A percentile compares a stretch with the other conserved stretches of the same genome.
Conservation (phyloP, 2,797 vertebrate genomes). For the Sebastes variabilis region DNA sequence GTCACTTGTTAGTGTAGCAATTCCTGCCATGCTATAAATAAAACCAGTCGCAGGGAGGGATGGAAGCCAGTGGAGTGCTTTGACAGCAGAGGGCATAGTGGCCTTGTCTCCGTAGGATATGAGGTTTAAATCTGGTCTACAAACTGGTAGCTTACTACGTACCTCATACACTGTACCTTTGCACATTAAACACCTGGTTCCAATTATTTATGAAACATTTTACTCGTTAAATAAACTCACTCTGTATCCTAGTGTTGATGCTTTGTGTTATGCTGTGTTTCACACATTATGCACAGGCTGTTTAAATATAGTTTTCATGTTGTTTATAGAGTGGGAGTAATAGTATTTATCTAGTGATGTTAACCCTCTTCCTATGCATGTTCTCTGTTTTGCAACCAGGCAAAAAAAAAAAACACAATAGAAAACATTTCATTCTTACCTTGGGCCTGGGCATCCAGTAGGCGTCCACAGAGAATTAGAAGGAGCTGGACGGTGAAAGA, state of each 20-base stretch:
- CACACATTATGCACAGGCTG: neutral
- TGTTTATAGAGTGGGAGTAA: neutral
- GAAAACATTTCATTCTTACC: constrained; percentile 63
- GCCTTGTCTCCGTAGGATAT: constrained; percentile 77
- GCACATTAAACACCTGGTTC: neutral
- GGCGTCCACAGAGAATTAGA: constrained; percentile 55
- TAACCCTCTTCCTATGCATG: neutral
- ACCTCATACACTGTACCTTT: neutral
- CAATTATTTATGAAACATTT: neutral
- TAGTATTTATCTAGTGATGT: neutral
- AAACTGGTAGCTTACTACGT: constrained; percentile 22
- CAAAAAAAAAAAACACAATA: neutral
- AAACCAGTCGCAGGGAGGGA: constrained; percentile 74
- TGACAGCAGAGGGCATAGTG: constrained; percentile 83
- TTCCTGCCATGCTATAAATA: constrained; percentile 81
- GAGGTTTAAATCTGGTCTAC: constrained; percentile 67
- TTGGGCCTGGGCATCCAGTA: constrained; percentile 68
- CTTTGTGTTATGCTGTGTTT: neutral
- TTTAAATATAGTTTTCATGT: neutral
- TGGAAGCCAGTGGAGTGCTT: constrained; percentile 70
- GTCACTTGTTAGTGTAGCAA: constrained; percentile 73
- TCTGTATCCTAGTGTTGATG: neutral
- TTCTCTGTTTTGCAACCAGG: neutral
- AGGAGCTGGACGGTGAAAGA: constrained; percentile 48
- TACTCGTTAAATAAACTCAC: neutral